Percentiles rank a stretch among this genome's conserved stretches.
phyloP scores from a whole-genome alignment of 1,140 invertebrate species.

The Palaemon carinicauda region DNA sequence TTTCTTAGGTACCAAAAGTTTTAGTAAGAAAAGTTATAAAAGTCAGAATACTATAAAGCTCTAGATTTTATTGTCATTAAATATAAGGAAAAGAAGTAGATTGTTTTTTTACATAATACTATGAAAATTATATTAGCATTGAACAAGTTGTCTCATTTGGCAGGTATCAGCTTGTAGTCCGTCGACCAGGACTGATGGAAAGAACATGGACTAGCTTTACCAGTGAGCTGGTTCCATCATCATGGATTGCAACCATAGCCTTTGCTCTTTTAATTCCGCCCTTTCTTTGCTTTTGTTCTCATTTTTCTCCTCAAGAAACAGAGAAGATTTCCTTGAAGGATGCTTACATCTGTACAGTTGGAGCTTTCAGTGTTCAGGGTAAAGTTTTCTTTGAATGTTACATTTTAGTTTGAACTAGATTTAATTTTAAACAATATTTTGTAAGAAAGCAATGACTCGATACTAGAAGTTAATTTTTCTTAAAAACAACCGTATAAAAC shows the following conservation, averaged over 20 bases:
- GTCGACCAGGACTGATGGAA: conserved; percentile 51
- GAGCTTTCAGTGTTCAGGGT: conserved; percentile 56
- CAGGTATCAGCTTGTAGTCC: conserved; percentile 51
- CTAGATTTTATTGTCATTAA: too few species aligned
- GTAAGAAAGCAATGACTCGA: too few species aligned
- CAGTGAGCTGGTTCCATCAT: conserved; percentile 37
- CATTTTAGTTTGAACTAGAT: too few species aligned
- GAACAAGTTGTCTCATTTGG: background rate
- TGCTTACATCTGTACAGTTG: conserved; percentile 51
- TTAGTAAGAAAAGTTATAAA: too few species aligned
- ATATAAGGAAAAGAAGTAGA: too few species aligned
- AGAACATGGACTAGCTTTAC: conserved; percentile 58
- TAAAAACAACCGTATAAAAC: too few species aligned
- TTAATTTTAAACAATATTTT: too few species aligned
- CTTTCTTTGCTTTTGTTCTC: conserved; percentile 39
- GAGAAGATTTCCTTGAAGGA: conserved; percentile 45
- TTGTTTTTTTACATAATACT: too few species aligned
- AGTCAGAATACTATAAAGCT: too few species aligned
- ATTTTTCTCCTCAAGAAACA: conserved; percentile 43
- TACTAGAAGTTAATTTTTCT: too few species aligned
- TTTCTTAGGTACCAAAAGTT: too few species aligned
- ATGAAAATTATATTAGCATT: background rate
- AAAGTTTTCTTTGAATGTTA: background rate
- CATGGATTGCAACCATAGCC: conserved; percentile 47
- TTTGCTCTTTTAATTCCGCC: conserved; percentile 43